These are phyloP conservation scores for Venustoraphidia nigricollis DNA, from an alignment of 2,888 invertebrate genomes.

Conservation along the genomic window DNA sequence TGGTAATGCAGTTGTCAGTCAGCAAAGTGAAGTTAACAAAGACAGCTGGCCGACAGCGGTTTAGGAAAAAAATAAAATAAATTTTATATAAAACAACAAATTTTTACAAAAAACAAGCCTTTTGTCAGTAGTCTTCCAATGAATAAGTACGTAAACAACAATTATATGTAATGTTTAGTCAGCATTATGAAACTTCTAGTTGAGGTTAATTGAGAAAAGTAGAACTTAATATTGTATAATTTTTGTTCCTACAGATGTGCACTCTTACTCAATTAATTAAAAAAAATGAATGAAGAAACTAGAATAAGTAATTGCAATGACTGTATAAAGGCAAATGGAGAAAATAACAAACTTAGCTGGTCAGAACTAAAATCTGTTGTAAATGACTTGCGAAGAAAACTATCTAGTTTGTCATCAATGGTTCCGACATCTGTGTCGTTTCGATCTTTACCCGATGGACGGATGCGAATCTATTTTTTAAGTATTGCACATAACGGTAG, in stretches of 20 bases:
- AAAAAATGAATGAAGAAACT: conserved; percentile 4
- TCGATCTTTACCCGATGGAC: conserved; percentile 59
- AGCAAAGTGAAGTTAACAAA: no score
- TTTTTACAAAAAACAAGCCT: no score
- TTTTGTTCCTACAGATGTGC: background rate
- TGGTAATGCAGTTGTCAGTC: no score
- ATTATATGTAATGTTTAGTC: no score
- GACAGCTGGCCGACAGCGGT: no score
- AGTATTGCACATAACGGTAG: conserved; percentile 76
- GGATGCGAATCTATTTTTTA: conserved; percentile 77
- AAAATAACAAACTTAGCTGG: conserved; percentile 40
- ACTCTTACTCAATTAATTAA: background rate
- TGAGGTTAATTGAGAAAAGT: conserved; percentile 1
- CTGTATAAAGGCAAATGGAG: conserved; percentile 1
- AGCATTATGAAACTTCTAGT: background rate
- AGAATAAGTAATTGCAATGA: background rate
- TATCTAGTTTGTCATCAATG: conserved; percentile 64
- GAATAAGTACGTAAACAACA: no score
- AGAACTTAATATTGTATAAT: conserved; percentile 1
- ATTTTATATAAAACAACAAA: no score
- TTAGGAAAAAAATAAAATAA: no score
- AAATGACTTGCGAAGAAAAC: conserved; percentile 60
- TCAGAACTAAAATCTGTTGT: conserved; percentile 66
- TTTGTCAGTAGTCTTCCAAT: no score
- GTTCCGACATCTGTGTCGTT: conserved; percentile 73